Evolutionary conservation across 2,888 invertebrate species (phyloP).

Genomic region (Melipona beecheii): DNA sequence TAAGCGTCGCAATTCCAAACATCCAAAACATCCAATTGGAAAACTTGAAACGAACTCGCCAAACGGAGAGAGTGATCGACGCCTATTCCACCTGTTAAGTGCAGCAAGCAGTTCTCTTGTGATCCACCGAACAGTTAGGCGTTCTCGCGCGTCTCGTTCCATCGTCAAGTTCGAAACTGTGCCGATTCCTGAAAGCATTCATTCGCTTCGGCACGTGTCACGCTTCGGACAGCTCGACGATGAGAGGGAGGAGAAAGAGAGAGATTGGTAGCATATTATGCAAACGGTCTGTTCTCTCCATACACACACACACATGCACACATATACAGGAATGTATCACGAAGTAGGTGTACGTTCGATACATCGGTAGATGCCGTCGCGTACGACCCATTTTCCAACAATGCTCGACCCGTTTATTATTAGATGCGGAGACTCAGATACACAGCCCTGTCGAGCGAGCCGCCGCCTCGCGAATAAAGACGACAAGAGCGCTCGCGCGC

Average conservation of each 20-base stretch:
- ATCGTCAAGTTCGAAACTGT: constrained; percentile 64
- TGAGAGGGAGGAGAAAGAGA: not conserved
- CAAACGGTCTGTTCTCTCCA: constrained; percentile 19
- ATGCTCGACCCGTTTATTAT: constrained; percentile 73
- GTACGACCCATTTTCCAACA: constrained; percentile 72
- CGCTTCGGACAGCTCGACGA: constrained; percentile 29
- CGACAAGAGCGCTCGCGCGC: constrained; percentile 15
- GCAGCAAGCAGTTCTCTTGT: not conserved
- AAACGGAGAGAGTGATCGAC: not conserved
- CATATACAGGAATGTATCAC: not conserved
- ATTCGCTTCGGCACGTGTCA: constrained; percentile 50
- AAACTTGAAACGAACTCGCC: not conserved
- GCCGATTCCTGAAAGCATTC: constrained; percentile 58
- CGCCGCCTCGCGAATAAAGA: constrained; percentile 60
- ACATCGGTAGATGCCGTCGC: constrained; percentile 60
- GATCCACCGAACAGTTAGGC: not conserved
- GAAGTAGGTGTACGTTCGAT: constrained; percentile 35
- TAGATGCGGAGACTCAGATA: constrained; percentile 61
- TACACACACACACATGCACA: not conserved
- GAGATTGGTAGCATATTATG: constrained; percentile 34
- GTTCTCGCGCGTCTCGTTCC: not conserved
- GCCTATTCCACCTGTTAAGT: not conserved
- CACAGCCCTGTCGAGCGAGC: constrained; percentile 39
- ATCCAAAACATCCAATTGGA: not conserved
- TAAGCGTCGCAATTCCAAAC: too few relatives aligned